A percentile compares a stretch with the other conserved stretches of the same genome.
These are phyloP conservation scores for Tenebrio molitor DNA, from an alignment of 1,140 invertebrate species.

Conservation along the genomic window DNA sequence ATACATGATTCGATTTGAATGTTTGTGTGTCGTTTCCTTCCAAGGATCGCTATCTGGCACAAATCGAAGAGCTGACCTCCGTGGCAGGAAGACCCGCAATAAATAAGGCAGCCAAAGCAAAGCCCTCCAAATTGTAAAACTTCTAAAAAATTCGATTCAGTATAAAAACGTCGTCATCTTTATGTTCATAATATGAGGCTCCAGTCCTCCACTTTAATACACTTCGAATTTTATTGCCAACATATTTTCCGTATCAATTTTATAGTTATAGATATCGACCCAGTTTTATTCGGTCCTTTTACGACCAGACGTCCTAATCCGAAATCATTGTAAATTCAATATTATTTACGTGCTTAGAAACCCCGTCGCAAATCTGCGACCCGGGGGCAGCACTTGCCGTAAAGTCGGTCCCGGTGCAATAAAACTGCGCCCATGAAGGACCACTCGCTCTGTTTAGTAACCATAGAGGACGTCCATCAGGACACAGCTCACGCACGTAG, in stretches of 20 bases:
- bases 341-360: slow-evolving; percentile 39
- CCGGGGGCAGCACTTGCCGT: too few relatives aligned
- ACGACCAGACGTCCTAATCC: slow-evolving; percentile 6
- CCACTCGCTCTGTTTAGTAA: not conserved
- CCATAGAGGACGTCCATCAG: slow-evolving; percentile 6
- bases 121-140: slow-evolving; percentile 5
- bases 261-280: slow-evolving; percentile 37
- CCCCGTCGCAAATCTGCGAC: not conserved
- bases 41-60: too few relatives aligned
- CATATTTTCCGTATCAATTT: slow-evolving; percentile 39
- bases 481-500: slow-evolving; percentile 42
- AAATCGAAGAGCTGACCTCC: too few relatives aligned
- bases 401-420: too few relatives aligned
- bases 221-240: slow-evolving; percentile 27
- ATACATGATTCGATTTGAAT: too few relatives aligned
- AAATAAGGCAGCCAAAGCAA: not conserved
- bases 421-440: not conserved
- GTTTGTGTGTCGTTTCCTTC: too few relatives aligned
- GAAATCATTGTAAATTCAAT: slow-evolving; percentile 36
- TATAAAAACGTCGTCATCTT: slow-evolving; percentile 37
- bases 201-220: slow-evolving; percentile 32
- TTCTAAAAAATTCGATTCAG: slow-evolving; percentile 26
- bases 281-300: slow-evolving; percentile 28
- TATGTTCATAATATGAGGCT: slow-evolving; percentile 9
- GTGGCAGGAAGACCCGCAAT: not conserved